A percentile compares a stretch with the other conserved stretches of the same genome.
phyloP scores from a whole-genome alignment of 2,113 vertebrate species.

The Cervus canadensis region DNA sequence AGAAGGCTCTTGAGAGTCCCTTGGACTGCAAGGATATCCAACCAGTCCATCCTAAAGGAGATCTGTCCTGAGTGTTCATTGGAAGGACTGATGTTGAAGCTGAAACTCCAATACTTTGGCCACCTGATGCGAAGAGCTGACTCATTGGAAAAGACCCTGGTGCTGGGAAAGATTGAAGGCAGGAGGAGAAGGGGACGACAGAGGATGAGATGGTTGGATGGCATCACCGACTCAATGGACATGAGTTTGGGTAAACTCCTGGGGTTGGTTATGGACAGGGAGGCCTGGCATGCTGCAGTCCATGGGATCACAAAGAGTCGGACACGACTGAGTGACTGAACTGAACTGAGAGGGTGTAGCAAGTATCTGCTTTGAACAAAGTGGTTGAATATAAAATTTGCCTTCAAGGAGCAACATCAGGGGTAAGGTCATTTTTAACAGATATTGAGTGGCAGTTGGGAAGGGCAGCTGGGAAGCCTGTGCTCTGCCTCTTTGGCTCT shows the following conservation, averaged over 20 bases:
- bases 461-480: background rate
- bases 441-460: background rate
- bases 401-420: background rate
- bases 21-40: background rate
- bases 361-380: conserved; percentile 32
- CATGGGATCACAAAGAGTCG: background rate
- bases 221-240: background rate
- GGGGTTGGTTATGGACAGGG: background rate
- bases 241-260: background rate
- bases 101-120: background rate
- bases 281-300: rapidly evolving
- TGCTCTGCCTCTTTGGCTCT: background rate
- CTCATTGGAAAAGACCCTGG: background rate
- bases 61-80: background rate
- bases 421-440: background rate
- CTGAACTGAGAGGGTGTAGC: background rate
- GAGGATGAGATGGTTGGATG: background rate
- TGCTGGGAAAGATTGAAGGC: background rate
- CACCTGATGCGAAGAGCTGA: background rate
- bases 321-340: rapidly evolving
- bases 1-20: background rate
- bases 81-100: background rate
- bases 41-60: background rate
- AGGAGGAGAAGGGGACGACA: background rate
- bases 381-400: background rate